Evolutionary conservation across 2,113 vertebrate genomes (phyloP), one percentile per base, ranked within the genome.

Genomic region (Solenodon paradoxus): DNA sequence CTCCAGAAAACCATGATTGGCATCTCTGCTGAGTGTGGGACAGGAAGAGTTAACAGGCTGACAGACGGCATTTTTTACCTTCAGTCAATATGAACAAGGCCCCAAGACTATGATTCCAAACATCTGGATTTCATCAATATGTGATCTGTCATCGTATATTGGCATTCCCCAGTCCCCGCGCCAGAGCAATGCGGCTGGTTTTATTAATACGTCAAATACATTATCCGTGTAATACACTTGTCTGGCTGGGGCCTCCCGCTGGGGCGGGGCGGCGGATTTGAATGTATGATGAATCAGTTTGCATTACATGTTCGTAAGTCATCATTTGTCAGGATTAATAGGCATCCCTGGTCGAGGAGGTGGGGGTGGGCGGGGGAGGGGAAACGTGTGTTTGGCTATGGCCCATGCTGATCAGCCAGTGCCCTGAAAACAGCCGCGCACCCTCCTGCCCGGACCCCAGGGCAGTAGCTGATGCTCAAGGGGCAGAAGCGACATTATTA

Each of bases 131-230:
- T 98, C 98, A 98, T 99, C 98, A 99, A 99, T 99, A 98, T 98
- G 98, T 98, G 98, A 99, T 99, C 98, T 98, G 98, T 99, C 99
- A 99, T 98, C 98, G 98, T 98, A 98, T 99, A 99, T 99, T 94
- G 98, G 98, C 98, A 98, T 98, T 98, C 97, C 97, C 97, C 97
- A 98, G 98, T 95, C 97, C 97, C 94, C 19, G 94, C 91, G 98
- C 98, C 98, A 97, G 98, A 98, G 98, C 98, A 98, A 98, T 98
- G 98, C 96, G 96, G 98, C 98, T 98, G 98, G 98, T 98, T 98
- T 99, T 99, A 99, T 99, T 99, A 99, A 99, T 99, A 99, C 97
- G 98, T 99, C 98, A 99, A 99, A 99, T 98, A 98, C 98, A 99
- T 99, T 99, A 99, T 98, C 98, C 98, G 97, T 98, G 98, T 99